Percentiles rank a stretch among this genome's conserved stretches.
Evolutionary conservation across 2,888 invertebrate species (phyloP).

Genomic region (Lasioglossum leucozonium): DNA sequence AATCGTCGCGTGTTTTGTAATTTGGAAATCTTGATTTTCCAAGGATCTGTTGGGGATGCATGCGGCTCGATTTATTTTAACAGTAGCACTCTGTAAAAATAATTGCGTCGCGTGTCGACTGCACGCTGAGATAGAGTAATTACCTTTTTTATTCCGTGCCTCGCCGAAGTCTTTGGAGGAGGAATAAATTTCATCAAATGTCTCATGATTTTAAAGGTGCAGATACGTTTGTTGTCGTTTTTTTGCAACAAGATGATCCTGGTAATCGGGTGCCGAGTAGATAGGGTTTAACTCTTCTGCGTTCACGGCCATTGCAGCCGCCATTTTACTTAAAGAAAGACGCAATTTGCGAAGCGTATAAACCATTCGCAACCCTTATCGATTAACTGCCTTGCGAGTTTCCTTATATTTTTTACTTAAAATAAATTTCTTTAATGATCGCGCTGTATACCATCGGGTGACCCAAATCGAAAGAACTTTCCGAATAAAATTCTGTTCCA

Average conservation of each 20-base stretch:
- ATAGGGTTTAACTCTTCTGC: background rate
- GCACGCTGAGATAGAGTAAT: background rate
- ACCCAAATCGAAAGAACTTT: background rate
- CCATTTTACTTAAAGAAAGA: background rate
- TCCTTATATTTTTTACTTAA: background rate
- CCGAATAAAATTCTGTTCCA: too few species aligned
- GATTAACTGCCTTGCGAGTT: background rate
- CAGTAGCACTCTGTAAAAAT: background rate
- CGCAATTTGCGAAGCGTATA: too few species aligned
- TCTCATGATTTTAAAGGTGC: background rate
- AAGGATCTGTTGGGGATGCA: background rate
- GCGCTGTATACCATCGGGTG: background rate
- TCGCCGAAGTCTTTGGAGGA: background rate
- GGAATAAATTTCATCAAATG: background rate
- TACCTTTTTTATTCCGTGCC: background rate
- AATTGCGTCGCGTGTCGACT: background rate
- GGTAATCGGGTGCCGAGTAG: background rate
- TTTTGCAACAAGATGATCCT: too few species aligned
- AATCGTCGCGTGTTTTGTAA: background rate
- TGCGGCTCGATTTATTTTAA: background rate
- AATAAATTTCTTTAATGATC: background rate
- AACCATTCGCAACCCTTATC: background rate
- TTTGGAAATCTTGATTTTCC: background rate
- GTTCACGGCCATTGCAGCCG: background rate
- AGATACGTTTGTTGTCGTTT: background rate